These are phyloP conservation scores for Axis porcinus DNA, from an alignment of 2,113 vertebrate species.

Conservation along the genomic window DNA sequence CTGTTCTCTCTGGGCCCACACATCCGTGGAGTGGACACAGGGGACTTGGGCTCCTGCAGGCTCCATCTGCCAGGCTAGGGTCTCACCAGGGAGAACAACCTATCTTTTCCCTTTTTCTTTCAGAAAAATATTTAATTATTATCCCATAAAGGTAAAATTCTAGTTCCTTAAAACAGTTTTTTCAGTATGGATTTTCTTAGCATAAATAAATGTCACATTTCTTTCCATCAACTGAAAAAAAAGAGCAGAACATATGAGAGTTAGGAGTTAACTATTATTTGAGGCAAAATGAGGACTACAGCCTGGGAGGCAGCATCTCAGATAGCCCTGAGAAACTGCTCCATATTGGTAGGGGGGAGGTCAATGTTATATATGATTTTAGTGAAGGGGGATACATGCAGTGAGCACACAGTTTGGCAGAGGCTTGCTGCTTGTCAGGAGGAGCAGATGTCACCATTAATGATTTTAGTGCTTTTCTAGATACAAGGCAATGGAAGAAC, in stretches of 20 bases:
- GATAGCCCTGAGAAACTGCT: background rate
- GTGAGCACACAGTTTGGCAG: background rate
- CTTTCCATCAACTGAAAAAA: background rate
- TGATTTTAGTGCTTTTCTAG: background rate
- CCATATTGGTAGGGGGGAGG: background rate
- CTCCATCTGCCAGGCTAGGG: background rate
- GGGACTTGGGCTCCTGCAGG: rapidly evolving
- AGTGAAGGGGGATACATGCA: background rate
- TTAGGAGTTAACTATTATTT: background rate
- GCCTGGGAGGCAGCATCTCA: background rate
- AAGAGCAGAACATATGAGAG: background rate
- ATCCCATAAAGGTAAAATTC: background rate
- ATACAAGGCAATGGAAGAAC: background rate
- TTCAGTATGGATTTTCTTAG: background rate
- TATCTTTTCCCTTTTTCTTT: background rate
- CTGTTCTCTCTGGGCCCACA: background rate
- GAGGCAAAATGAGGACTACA: background rate
- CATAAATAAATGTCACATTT: background rate
- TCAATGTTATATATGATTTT: background rate
- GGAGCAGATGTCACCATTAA: background rate
- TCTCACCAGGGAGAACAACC: background rate
- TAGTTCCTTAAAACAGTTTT: background rate
- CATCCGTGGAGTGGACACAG: rapidly evolving
- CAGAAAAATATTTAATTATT: background rate
- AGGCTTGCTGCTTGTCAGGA: background rate